A percentile compares a stretch with the other conserved stretches of the same genome.
Conservation (phyloP, 1,140 invertebrate genomes). For the Hylaeus volcanicus region DNA sequence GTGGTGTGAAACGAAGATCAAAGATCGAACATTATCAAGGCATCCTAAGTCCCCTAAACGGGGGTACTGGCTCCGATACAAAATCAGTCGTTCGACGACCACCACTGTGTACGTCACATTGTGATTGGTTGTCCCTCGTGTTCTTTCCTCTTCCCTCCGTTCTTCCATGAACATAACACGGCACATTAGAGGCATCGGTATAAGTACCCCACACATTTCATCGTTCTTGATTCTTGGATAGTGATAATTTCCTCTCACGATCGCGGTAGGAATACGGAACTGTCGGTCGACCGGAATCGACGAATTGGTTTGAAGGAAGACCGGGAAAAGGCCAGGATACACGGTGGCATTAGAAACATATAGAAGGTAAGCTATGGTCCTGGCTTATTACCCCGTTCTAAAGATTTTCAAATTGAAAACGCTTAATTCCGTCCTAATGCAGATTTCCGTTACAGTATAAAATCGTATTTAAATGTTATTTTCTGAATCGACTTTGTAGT, state of each 20-base stretch:
- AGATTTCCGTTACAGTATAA: too few species aligned
- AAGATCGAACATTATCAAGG: conserved; percentile 63
- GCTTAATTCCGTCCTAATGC: too few species aligned
- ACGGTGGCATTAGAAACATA: neutral
- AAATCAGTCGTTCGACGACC: conserved; percentile 60
- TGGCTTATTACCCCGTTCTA: neutral
- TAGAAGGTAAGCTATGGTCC: conserved; percentile 40
- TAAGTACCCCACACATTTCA: conserved; percentile 10
- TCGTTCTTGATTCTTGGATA: conserved; percentile 59
- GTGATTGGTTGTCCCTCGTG: conserved; percentile 22
- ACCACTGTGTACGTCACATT: conserved; percentile 26
- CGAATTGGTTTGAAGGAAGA: conserved; percentile 37
- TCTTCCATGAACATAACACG: neutral
- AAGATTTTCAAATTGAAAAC: too few species aligned
- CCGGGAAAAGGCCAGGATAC: neutral
- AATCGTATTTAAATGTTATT: too few species aligned
- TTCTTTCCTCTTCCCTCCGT: conserved; percentile 28
- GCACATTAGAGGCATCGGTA: neutral
- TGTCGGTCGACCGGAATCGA: conserved; percentile 49
- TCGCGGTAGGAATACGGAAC: conserved; percentile 47
- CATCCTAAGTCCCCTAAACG: conserved; percentile 10
- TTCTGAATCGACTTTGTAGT: too few species aligned
- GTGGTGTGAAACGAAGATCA: conserved; percentile 40
- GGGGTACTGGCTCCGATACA: conserved; percentile 6
- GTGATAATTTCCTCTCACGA: conserved; percentile 61